phyloP scores from a whole-genome alignment of 1,140 invertebrate genomes.

The Drosophila repleta region DNA sequence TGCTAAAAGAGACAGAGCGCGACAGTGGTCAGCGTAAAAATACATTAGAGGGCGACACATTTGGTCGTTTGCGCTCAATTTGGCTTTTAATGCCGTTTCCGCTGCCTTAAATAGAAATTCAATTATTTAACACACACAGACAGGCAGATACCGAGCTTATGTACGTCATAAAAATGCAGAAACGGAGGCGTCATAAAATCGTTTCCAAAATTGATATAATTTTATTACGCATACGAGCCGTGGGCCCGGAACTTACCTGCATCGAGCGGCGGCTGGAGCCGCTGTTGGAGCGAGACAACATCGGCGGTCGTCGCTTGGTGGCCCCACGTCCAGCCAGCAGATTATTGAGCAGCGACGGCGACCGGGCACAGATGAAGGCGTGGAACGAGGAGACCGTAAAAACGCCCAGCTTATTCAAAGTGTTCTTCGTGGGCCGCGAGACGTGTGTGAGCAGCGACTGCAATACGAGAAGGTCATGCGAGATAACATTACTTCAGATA shows the following conservation, averaged over 20 bases:
- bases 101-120: constrained; percentile 78
- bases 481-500: constrained; percentile 3
- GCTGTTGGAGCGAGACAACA: constrained; percentile 94
- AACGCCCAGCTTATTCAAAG: constrained; percentile 96
- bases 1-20: constrained; percentile 37
- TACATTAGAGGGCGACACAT: constrained; percentile 57
- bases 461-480: constrained; percentile 55
- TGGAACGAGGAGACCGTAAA: constrained; percentile 99
- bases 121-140: constrained; percentile 57
- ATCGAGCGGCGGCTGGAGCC: constrained; percentile 92
- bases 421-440: constrained; percentile 96
- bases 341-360: constrained; percentile 96
- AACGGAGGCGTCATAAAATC: constrained; percentile 54
- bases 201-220: constrained; percentile 75
- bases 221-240: constrained; percentile 73
- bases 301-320: constrained; percentile 93
- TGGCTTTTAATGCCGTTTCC: constrained; percentile 79
- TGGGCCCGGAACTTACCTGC: constrained; percentile 86
- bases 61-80: constrained; percentile 73
- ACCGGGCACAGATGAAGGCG: constrained; percentile 97
- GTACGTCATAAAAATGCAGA: constrained; percentile 52
- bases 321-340: constrained; percentile 94
- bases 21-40: constrained; percentile 6
- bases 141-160: constrained; percentile 9
- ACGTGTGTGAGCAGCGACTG: constrained; percentile 98